Conservation (phyloP, 1,140 invertebrate genomes). For the Oryzaephilus surinamensis region DNA sequence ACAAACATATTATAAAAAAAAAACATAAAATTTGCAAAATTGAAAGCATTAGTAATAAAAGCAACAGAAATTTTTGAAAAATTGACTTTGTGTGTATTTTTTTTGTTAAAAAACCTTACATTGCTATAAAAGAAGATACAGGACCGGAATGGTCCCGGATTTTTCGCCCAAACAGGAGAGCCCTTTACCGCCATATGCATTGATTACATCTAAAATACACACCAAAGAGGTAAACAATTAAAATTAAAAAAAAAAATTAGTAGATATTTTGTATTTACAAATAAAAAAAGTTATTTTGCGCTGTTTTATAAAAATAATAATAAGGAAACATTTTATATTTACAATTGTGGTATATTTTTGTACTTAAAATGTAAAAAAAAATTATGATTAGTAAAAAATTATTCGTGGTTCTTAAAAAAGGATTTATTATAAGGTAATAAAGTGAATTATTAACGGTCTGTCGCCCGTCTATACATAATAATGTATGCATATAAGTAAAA, state of each 20-base stretch:
- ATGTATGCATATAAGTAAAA: no score
- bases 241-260: slow-evolving; percentile 5
- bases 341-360: background rate
- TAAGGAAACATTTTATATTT: background rate
- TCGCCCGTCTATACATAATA: slow-evolving; percentile 22
- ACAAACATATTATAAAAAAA: slow-evolving; percentile 11
- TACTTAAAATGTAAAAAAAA: background rate
- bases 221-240: slow-evolving; percentile 18
- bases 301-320: slow-evolving; percentile 3
- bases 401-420: slow-evolving; percentile 4
- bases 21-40: slow-evolving; percentile 19
- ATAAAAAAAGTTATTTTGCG: background rate
- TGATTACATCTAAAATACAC: slow-evolving; percentile 67
- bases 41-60: slow-evolving; percentile 8
- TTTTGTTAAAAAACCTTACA: slow-evolving; percentile 32
- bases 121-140: slow-evolving; percentile 28
- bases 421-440: slow-evolving; percentile 21
- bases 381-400: no score
- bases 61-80: no score
- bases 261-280: no score
- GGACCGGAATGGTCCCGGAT: slow-evolving; percentile 22
- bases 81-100: slow-evolving; percentile 4
- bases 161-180: slow-evolving; percentile 20
- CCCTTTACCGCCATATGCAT: slow-evolving; percentile 65
- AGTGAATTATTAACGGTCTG: slow-evolving; percentile 28